These are phyloP conservation scores for Acestrorhynchus altus DNA, from an alignment of 2,797 vertebrate species.

Conservation along the genomic window DNA sequence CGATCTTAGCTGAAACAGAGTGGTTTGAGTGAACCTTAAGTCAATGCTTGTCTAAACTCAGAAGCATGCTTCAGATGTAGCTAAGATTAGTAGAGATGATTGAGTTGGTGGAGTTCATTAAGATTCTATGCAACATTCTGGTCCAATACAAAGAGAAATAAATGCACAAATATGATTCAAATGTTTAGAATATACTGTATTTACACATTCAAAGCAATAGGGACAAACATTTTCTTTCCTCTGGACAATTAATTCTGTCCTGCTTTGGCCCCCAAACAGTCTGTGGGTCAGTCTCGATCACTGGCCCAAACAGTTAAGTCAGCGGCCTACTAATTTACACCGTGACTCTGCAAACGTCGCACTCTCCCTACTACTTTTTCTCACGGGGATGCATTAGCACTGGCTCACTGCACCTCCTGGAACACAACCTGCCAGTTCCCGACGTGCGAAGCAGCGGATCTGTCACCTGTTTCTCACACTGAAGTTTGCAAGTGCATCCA, in stretches of 20 bases:
- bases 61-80: background rate
- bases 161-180: background rate
- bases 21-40: background rate
- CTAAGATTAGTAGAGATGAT: background rate
- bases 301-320: background rate
- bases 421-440: slow-evolving; percentile 53
- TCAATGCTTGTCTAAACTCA: background rate
- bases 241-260: slow-evolving; percentile 15
- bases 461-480: slow-evolving; percentile 58
- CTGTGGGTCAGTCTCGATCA: background rate
- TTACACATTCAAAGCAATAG: too few species aligned
- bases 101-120: too few species aligned
- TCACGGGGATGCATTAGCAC: slow-evolving; percentile 51
- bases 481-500: slow-evolving; percentile 18
- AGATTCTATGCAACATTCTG: too few species aligned
- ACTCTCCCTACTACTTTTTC: slow-evolving; percentile 41
- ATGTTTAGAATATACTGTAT: too few species aligned
- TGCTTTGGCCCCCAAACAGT: slow-evolving; percentile 3
- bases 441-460: slow-evolving; percentile 49
- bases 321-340: slow-evolving; percentile 43
- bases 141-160: too few species aligned
- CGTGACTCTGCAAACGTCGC: slow-evolving; percentile 49
- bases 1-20: background rate
- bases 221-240: background rate
- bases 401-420: slow-evolving; percentile 26